These are phyloP conservation scores for Escarpia spicata DNA, from an alignment of 2,888 invertebrate genomes.

Conservation along the genomic window DNA sequence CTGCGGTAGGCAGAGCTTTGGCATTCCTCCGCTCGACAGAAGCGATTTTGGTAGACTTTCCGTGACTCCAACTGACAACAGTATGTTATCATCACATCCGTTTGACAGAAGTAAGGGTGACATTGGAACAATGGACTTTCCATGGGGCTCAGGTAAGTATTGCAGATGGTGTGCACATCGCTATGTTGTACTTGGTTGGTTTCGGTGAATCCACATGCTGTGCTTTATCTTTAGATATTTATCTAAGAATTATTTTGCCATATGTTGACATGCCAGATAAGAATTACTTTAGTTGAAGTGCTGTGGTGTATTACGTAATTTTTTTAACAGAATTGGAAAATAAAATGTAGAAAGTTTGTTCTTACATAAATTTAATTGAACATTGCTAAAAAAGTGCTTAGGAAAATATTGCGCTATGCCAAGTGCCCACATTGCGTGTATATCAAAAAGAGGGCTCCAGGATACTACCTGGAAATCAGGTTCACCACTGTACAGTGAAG, in stretches of 20 bases:
- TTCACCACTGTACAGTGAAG: too few relatives aligned
- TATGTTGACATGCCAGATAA: background rate
- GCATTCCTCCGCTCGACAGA: background rate
- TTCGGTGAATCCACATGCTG: background rate
- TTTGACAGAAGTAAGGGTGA: conserved; percentile 16
- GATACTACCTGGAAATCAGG: too few relatives aligned
- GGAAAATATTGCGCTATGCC: too few relatives aligned
- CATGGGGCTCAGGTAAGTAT: background rate
- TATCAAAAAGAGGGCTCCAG: too few relatives aligned
- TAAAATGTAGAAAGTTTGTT: background rate
- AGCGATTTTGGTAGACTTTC: background rate
- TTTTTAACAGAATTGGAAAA: background rate
- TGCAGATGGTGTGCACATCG: background rate
- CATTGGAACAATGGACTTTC: background rate
- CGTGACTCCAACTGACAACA: background rate
- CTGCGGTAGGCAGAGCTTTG: background rate
- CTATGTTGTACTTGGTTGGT: background rate
- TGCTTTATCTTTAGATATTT: background rate
- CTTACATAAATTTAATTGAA: background rate
- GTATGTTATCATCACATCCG: background rate
- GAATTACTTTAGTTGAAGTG: background rate
- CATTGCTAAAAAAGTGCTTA: background rate
- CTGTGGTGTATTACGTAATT: too few relatives aligned
- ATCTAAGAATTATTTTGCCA: background rate
- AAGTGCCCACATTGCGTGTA: too few relatives aligned